phyloP scores from a whole-genome alignment of 2,888 invertebrate species.

The Lucinisca nassula region DNA sequence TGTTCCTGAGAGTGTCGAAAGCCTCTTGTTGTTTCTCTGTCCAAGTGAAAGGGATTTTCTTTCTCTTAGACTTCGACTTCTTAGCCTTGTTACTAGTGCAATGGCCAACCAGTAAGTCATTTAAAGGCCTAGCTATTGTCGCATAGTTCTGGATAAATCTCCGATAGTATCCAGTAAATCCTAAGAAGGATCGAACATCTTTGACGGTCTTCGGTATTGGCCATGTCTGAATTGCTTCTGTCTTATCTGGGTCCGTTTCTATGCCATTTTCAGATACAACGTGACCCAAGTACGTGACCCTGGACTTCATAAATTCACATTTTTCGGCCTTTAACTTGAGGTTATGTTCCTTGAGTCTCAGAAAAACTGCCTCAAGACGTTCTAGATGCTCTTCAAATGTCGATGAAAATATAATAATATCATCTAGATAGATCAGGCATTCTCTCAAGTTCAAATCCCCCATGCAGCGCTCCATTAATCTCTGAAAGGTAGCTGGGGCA shows the following conservation, averaged over 20 bases:
- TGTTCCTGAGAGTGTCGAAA: conserved; percentile 7
- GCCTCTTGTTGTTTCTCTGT: not conserved
- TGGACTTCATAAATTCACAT: conserved; percentile 33
- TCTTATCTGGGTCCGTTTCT: not conserved
- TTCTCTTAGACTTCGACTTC: not conserved
- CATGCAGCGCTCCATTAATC: too few relatives aligned
- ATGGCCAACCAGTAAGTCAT: conserved; percentile 11
- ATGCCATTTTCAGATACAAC: conserved; percentile 14
- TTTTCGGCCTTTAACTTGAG: conserved; percentile 47
- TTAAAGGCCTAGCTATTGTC: conserved; percentile 9
- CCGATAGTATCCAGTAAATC: conserved; percentile 24
- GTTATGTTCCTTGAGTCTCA: conserved; percentile 7
- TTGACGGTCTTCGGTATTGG: conserved; percentile 2
- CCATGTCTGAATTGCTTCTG: not conserved
- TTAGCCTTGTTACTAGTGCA: not conserved
- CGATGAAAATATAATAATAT: conserved; percentile 52
- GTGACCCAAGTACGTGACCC: conserved; percentile 11
- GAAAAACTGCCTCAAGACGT: conserved; percentile 43
- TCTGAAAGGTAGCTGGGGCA: too few relatives aligned
- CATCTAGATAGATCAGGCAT: conserved; percentile 58
- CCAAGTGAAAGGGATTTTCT: not conserved
- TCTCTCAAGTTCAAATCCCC: not conserved
- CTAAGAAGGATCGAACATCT: conserved; percentile 36
- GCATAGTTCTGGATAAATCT: conserved; percentile 15
- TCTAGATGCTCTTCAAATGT: conserved; percentile 46